Conservation (phyloP, 2,113 vertebrate species). For the Irena cyanogastra region DNA sequence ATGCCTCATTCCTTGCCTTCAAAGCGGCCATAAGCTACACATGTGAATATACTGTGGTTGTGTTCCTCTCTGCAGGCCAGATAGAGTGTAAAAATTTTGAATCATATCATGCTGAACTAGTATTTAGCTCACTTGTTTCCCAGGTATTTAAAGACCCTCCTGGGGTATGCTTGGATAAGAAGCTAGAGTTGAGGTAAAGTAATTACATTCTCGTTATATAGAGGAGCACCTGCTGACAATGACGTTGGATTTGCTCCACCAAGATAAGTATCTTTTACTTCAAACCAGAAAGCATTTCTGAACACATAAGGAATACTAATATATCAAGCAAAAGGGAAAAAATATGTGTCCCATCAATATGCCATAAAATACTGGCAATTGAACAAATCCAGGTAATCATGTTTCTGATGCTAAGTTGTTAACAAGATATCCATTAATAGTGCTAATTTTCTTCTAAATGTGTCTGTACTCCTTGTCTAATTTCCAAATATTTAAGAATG, state of each 20-base stretch:
- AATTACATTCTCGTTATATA: not conserved
- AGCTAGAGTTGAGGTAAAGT: not conserved
- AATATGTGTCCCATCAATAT: not conserved
- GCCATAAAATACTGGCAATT: not conserved
- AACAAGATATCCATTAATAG: not conserved
- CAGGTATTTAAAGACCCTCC: not conserved
- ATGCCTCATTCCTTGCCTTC: not conserved
- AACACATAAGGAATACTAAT: not conserved
- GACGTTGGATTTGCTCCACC: not conserved
- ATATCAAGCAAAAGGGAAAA: not conserved
- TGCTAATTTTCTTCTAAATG: not conserved
- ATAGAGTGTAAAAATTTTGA: not conserved
- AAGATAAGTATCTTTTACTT: not conserved
- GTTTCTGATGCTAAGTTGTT: not conserved
- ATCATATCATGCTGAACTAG: not conserved
- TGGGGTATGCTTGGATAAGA: not conserved
- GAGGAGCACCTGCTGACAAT: not conserved
- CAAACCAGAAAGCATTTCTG: not conserved
- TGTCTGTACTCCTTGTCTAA: not conserved
- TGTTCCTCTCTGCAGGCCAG: not conserved
- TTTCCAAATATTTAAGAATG: not conserved
- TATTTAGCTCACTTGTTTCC: not conserved
- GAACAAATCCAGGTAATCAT: not conserved
- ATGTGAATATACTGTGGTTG: not conserved
- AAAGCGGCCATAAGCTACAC: not conserved